phyloP scores from a whole-genome alignment of 2,888 invertebrate species.

The Tenthredo mesomela region DNA sequence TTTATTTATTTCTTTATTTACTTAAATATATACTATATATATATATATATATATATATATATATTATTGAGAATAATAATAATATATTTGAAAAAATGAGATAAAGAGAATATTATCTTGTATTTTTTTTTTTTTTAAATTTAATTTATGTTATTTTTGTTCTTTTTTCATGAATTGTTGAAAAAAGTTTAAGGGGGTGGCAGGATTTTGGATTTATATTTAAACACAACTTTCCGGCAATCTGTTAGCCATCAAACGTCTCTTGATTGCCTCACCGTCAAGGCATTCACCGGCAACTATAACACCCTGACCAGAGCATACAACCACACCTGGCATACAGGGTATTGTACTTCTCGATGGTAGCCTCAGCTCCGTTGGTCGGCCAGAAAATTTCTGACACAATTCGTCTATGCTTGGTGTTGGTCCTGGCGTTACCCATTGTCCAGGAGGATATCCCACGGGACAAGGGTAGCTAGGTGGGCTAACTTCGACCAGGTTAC shows the following conservation, averaged over 20 bases:
- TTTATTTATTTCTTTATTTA: too few species aligned
- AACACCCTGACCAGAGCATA: constrained; percentile 71
- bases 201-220: constrained; percentile 74
- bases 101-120: too few species aligned
- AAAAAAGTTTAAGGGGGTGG: background rate
- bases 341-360: constrained; percentile 74
- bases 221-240: constrained; percentile 94
- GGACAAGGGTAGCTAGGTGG: constrained; percentile 73
- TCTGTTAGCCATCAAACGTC: constrained; percentile 91
- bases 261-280: constrained; percentile 93
- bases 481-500: constrained; percentile 74
- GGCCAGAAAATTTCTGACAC: constrained; percentile 74
- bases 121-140: too few species aligned
- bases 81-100: too few species aligned
- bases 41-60: too few species aligned
- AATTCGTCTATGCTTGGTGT: constrained; percentile 77
- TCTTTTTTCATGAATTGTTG: constrained; percentile 8
- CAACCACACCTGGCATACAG: constrained; percentile 66
- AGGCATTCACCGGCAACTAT: constrained; percentile 79
- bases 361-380: constrained; percentile 76
- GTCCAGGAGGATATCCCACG: constrained; percentile 72
- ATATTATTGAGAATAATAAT: too few species aligned
- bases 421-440: constrained; percentile 79
- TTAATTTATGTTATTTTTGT: too few species aligned
- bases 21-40: too few species aligned